A percentile compares a stretch with the other conserved stretches of the same genome.
These are phyloP conservation scores for Emydura subglobosa DNA, from an alignment of 2,113 vertebrate genomes.

Conservation along the genomic window DNA sequence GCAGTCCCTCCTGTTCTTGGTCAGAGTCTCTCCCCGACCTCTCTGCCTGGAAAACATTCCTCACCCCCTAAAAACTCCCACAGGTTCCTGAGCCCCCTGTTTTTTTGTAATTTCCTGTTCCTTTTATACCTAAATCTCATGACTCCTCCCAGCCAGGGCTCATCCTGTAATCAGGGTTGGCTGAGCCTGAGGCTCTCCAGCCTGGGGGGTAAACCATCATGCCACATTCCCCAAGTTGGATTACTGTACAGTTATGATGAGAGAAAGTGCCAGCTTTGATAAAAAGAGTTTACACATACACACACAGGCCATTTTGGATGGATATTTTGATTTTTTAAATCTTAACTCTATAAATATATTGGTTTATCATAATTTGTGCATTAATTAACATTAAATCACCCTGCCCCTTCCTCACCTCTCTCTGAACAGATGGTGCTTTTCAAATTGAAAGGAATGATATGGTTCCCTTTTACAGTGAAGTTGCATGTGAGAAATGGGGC, in stretches of 20 bases:
- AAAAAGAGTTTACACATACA: no score
- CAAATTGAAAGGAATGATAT: background rate
- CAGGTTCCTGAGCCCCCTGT: background rate
- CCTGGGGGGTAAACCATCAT: background rate
- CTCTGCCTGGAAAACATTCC: background rate
- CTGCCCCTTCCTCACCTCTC: background rate
- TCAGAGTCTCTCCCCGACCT: background rate
- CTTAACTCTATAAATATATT: background rate
- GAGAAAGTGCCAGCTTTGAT: no score
- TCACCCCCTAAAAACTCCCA: background rate
- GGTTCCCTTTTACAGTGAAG: background rate
- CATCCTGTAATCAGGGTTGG: background rate
- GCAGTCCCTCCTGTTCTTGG: background rate
- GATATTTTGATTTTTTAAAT: background rate
- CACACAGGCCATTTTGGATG: no score
- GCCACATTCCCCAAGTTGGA: background rate
- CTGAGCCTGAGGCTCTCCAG: background rate
- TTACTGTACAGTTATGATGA: background rate
- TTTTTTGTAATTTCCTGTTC: background rate
- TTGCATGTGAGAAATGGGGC: background rate
- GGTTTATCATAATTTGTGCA: background rate
- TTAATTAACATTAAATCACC: background rate
- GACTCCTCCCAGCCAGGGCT: background rate
- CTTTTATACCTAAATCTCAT: background rate
- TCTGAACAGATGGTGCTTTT: constrained; percentile 4